Conservation (phyloP, 1,140 invertebrate species). For the Pseudomyrmex concolor region DNA sequence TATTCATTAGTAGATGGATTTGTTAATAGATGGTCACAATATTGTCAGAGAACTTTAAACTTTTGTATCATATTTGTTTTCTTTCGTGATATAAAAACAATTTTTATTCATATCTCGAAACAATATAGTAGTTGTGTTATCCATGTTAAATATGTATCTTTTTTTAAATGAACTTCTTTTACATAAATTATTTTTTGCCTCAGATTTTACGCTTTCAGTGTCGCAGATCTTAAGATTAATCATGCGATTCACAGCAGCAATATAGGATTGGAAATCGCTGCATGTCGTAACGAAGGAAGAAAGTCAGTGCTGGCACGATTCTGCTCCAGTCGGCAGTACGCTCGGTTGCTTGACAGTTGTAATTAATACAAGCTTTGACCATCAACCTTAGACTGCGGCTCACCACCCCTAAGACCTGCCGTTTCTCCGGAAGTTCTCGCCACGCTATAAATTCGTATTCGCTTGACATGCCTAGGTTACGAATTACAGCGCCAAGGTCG, state of each 20-base stretch:
- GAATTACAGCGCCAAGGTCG: constrained; percentile 25
- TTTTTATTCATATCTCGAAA: too few species aligned
- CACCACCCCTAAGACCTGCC: constrained; percentile 68
- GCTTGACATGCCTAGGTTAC: constrained; percentile 32
- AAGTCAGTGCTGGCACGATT: constrained; percentile 64
- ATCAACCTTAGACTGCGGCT: constrained; percentile 74
- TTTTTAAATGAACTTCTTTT: not conserved
- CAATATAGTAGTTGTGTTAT: too few species aligned
- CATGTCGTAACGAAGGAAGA: constrained; percentile 56
- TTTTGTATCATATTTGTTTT: too few species aligned
- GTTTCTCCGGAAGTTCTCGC: constrained; percentile 72
- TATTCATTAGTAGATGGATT: too few species aligned
- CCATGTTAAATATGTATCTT: too few species aligned
- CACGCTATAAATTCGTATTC: constrained; percentile 61
- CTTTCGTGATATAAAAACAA: too few species aligned
- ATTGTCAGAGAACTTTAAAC: too few species aligned
- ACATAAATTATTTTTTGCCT: constrained; percentile 10
- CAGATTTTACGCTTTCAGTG: not conserved
- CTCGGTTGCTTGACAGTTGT: constrained; percentile 75
- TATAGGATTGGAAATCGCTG: constrained; percentile 53
- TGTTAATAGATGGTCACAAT: too few species aligned
- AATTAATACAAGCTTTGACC: constrained; percentile 82
- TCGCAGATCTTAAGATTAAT: constrained; percentile 39
- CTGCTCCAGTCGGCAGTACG: constrained; percentile 59
- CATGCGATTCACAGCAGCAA: not conserved